A percentile compares a stretch with the other conserved stretches of the same genome.
These are phyloP conservation scores for Drosophila subobscura DNA, from an alignment of 1,140 invertebrate species.

Conservation along the genomic window DNA sequence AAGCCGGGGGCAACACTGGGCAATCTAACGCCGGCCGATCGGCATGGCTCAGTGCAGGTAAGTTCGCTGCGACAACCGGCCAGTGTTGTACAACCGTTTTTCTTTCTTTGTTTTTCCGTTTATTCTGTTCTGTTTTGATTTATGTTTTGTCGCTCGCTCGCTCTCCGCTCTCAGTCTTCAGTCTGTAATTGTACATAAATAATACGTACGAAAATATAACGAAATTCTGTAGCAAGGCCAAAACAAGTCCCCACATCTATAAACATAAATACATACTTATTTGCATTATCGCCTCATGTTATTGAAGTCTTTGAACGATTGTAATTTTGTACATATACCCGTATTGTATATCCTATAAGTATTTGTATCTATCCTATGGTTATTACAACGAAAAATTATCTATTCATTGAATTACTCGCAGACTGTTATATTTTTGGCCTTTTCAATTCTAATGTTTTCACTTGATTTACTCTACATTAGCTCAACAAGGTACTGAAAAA, in stretches of 20 bases:
- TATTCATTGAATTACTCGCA: slow-evolving; percentile 70
- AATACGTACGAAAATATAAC: background rate
- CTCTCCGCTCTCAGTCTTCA: slow-evolving; percentile 37
- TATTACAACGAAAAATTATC: slow-evolving; percentile 65
- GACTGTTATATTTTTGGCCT: slow-evolving; percentile 84
- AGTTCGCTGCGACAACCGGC: slow-evolving; percentile 81
- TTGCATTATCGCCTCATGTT: slow-evolving; percentile 36
- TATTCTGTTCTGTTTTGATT: slow-evolving; percentile 41
- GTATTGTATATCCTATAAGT: slow-evolving; percentile 21
- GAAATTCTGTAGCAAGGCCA: background rate
- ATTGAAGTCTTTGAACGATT: slow-evolving; percentile 29
- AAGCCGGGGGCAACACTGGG: slow-evolving; percentile 85
- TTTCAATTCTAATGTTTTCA: slow-evolving; percentile 84
- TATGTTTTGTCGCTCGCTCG: slow-evolving; percentile 50
- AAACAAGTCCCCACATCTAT: slow-evolving; percentile 3
- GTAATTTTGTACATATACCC: slow-evolving; percentile 46
- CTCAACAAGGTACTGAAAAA: slow-evolving; percentile 79
- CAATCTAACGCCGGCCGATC: slow-evolving; percentile 94
- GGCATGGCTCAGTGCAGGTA: slow-evolving; percentile 97
- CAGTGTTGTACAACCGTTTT: slow-evolving; percentile 41
- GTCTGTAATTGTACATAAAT: slow-evolving; percentile 46
- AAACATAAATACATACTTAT: slow-evolving; percentile 14
- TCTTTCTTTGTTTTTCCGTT: slow-evolving; percentile 36
- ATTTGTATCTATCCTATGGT: slow-evolving; percentile 51
- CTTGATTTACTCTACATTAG: slow-evolving; percentile 84